A percentile compares a stretch with the other conserved stretches of the same genome.
Evolutionary conservation across 2,888 invertebrate species (phyloP).

Genomic region (Tipula confusa): DNA sequence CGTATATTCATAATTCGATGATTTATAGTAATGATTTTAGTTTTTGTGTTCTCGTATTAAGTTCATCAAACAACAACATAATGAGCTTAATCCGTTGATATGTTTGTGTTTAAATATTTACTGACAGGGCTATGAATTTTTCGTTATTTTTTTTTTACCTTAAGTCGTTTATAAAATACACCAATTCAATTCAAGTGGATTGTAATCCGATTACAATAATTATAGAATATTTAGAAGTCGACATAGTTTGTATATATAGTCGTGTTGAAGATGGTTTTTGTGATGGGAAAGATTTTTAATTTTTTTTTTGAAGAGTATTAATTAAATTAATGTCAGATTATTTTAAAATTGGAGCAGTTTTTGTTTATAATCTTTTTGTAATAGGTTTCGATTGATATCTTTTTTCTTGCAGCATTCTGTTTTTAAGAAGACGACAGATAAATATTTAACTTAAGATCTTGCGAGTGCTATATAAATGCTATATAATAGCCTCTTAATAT

Average conservation of each 20-base stretch:
- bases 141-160: not conserved
- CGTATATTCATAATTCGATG: not conserved
- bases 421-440: too few relatives aligned
- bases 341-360: too few relatives aligned
- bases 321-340: too few relatives aligned
- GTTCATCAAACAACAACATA: not conserved
- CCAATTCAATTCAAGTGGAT: not conserved
- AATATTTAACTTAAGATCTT: too few relatives aligned
- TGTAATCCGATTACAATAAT: not conserved
- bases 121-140: not conserved
- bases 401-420: too few relatives aligned
- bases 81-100: conserved; percentile 3
- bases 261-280: not conserved
- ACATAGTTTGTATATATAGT: not conserved
- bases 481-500: too few relatives aligned
- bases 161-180: not conserved
- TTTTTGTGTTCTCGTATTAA: not conserved
- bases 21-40: not conserved
- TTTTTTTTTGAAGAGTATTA: too few relatives aligned
- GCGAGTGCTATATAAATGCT: too few relatives aligned
- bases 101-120: not conserved
- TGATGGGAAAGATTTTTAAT: too few relatives aligned
- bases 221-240: not conserved
- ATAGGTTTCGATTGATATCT: too few relatives aligned
- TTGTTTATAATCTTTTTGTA: too few relatives aligned